These are phyloP conservation scores for Plebejus argus DNA, from an alignment of 2,888 invertebrate genomes.

Conservation along the genomic window DNA sequence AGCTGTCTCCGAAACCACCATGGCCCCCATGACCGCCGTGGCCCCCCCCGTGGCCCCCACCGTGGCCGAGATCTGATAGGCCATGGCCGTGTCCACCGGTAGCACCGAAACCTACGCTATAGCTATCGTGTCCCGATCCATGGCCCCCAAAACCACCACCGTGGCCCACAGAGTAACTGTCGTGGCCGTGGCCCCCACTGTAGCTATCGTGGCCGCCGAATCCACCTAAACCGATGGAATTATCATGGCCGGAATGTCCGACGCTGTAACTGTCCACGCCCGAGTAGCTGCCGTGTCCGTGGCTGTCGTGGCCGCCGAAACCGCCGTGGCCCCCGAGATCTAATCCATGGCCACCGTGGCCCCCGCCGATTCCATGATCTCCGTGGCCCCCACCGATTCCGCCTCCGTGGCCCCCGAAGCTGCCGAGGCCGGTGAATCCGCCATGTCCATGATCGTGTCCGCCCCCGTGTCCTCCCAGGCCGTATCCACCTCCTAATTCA, in stretches of 20 bases:
- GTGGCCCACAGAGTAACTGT: slow-evolving; percentile 31
- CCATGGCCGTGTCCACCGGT: slow-evolving; percentile 42
- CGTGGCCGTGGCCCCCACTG: slow-evolving; percentile 41
- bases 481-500: slow-evolving; percentile 45
- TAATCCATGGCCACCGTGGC: slow-evolving; percentile 43
- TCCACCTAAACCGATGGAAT: slow-evolving; percentile 38
- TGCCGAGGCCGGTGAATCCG: slow-evolving; percentile 44
- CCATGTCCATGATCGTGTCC: slow-evolving; percentile 45
- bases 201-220: slow-evolving; percentile 40
- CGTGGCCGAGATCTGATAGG: slow-evolving; percentile 11
- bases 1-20: slow-evolving; percentile 62
- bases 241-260: slow-evolving; percentile 39
- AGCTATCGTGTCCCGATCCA: slow-evolving; percentile 40
- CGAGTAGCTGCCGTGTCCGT: slow-evolving; percentile 39
- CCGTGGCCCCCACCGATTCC: slow-evolving; percentile 45
- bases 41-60: slow-evolving; percentile 45
- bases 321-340: slow-evolving; percentile 37
- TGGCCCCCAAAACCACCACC: slow-evolving; percentile 39
- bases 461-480: slow-evolving; percentile 42
- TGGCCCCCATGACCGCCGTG: slow-evolving; percentile 51
- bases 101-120: slow-evolving; percentile 48
- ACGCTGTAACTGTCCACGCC: slow-evolving; percentile 45
- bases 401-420: slow-evolving; percentile 37
- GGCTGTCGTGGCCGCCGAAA: slow-evolving; percentile 40
- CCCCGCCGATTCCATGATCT: slow-evolving; percentile 31